Base-by-base conservation (phyloP, 1,140 invertebrate genomes). In the Drosophila funebris region DNA sequence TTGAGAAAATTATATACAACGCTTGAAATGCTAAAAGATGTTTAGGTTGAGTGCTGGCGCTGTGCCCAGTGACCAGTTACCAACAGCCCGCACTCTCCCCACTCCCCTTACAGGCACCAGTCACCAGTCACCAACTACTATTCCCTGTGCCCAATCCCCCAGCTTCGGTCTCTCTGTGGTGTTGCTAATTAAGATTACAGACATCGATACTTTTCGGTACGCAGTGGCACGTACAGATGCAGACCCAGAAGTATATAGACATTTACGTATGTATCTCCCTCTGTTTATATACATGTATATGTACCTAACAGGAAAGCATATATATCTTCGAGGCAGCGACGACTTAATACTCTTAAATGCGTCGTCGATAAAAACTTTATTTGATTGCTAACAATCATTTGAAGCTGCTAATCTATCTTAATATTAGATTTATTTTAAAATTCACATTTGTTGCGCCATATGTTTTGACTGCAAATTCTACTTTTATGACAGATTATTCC, bases 111-210 rank as follows among this genome's bases (percentile, higher is more conserved):
- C 9, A 4, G 9, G 8, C 54, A 18, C 24, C 53, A 22, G 20
- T 22, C 7, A 36, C 16, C 29, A 44, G 56, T 46, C 24, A 20
- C n/a, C n/a, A n/a, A n/a, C n/a, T n/a, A 29, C 24, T 18, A 67
- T 43, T 43, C 37, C 58, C 43, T 58, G 14, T 36, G 11, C 27
- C 22, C 37, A 14, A 27, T 31, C 27, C 48, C 48, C 18, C 50
- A 53, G 18, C 50, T 37, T 37, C 50, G 27, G 75, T 68, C 36
- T 52, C 43, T 63, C 56, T 54, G 66, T 73, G 78, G 82, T 85
- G 83, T 85, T 85, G 83, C 82, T 85, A 85, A 85, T 85, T 85
- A 85, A 85, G 82, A 85, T 85, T 85, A 85, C 82, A 85, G 82
- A 85, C 82, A 87, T 85, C 78, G 82, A 85, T 85, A 85, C 82